Evolutionary conservation across 1,140 invertebrate species (phyloP).

Genomic region (Hestina assimilis): DNA sequence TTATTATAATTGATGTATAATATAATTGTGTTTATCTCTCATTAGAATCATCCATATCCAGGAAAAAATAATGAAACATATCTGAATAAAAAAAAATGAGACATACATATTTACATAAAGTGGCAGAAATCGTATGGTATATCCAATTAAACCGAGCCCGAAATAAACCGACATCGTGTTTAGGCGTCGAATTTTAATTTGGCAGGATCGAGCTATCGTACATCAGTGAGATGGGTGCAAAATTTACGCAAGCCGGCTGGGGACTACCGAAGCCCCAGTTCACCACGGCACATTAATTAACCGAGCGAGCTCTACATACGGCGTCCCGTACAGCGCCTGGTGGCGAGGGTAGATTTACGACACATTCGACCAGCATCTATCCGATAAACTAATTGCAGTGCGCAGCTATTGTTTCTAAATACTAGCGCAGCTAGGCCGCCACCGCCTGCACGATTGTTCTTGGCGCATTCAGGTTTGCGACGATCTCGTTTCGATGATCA

Average conservation of each 20-base stretch:
- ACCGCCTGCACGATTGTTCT: slow-evolving; percentile 45
- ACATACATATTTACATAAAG: slow-evolving; percentile 3
- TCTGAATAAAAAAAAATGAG: background rate
- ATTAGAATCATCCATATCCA: too few species aligned
- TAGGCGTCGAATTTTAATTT: slow-evolving; percentile 64
- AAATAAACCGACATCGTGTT: slow-evolving; percentile 22
- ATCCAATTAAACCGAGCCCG: slow-evolving; percentile 14
- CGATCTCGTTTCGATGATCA: background rate
- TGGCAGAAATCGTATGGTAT: background rate
- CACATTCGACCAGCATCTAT: slow-evolving; percentile 68
- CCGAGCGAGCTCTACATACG: slow-evolving; percentile 68
- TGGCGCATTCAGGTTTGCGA: slow-evolving; percentile 7
- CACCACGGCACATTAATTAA: slow-evolving; percentile 73
- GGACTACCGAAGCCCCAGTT: slow-evolving; percentile 44
- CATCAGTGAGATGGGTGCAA: slow-evolving; percentile 61
- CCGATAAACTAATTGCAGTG: slow-evolving; percentile 72
- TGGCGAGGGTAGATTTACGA: slow-evolving; percentile 70
- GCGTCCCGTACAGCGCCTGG: slow-evolving; percentile 60
- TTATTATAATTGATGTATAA: too few species aligned
- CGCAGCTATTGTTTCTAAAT: slow-evolving; percentile 73
- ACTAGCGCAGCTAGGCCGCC: slow-evolving; percentile 34
- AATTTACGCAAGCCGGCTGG: slow-evolving; percentile 59
- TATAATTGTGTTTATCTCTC: too few species aligned
- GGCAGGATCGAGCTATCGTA: slow-evolving; percentile 55
- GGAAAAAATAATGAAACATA: background rate